These are phyloP conservation scores for Agrypnia vestita DNA, from an alignment of 1,140 invertebrate species.

Conservation along the genomic window DNA sequence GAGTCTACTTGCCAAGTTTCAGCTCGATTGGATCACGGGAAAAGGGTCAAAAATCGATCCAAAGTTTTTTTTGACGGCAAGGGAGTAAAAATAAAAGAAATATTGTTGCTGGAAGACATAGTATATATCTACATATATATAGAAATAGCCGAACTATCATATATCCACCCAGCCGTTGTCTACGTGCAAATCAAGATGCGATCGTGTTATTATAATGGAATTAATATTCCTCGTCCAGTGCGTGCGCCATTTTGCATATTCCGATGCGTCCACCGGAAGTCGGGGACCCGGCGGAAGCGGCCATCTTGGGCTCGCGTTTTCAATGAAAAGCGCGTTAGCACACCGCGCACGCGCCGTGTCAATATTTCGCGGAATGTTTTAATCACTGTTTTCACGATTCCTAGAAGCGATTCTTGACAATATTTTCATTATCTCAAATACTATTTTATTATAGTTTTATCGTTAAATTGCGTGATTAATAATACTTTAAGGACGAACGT, in stretches of 20 bases:
- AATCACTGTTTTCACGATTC: constrained; percentile 7
- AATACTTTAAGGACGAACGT: too few relatives aligned
- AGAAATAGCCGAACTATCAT: not conserved
- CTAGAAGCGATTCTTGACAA: constrained; percentile 1
- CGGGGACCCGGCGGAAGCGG: constrained; percentile 12
- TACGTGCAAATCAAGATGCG: constrained; percentile 19
- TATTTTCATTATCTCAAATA: constrained; percentile 1
- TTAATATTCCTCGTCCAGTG: constrained; percentile 8
- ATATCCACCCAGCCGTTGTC: not conserved
- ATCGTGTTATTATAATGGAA: constrained; percentile 16
- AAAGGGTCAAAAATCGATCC: too few relatives aligned
- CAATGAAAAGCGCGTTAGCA: constrained; percentile 19
- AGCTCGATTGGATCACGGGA: too few relatives aligned
- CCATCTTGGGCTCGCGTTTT: not conserved
- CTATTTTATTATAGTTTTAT: not conserved
- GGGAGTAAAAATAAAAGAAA: too few relatives aligned
- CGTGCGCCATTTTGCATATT: constrained; percentile 26
- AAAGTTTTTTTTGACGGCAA: too few relatives aligned
- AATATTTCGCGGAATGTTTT: constrained; percentile 15
- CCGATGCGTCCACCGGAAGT: constrained; percentile 20
- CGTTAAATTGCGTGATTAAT: too few relatives aligned
- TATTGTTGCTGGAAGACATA: too few relatives aligned
- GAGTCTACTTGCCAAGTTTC: too few relatives aligned
- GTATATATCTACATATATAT: too few relatives aligned
- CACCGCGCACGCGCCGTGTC: constrained; percentile 15